These are phyloP conservation scores for Bos javanicus DNA, from an alignment of 2,113 vertebrate genomes.

Conservation along the genomic window DNA sequence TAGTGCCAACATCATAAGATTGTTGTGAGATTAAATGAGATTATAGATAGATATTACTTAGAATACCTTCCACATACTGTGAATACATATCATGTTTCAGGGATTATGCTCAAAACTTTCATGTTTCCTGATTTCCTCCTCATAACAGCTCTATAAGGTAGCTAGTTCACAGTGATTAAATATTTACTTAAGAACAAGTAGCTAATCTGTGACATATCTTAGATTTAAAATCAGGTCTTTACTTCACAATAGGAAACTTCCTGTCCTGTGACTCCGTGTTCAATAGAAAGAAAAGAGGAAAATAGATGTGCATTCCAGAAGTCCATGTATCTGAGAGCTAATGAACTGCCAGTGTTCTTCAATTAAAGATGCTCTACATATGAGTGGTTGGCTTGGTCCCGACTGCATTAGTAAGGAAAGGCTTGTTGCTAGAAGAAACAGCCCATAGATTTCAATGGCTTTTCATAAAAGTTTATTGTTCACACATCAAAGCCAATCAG, in stretches of 20 bases:
- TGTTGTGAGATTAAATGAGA: background rate
- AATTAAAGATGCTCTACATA: background rate
- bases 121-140: background rate
- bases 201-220: background rate
- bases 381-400: background rate
- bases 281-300: background rate
- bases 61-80: background rate
- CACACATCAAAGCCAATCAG: background rate
- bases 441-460: background rate
- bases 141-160: background rate
- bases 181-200: background rate
- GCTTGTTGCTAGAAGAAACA: background rate
- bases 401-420: background rate
- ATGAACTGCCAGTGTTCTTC: background rate
- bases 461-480: background rate
- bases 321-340: background rate
- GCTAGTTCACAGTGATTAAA: background rate
- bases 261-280: background rate
- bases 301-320: background rate
- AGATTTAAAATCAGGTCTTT: background rate
- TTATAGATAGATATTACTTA: background rate
- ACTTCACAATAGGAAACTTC: background rate
- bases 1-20: background rate
- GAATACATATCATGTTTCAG: background rate
- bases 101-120: background rate